Evolutionary conservation across 2,888 invertebrate species (phyloP), one percentile per base, ranked within the genome.

Genomic region (Copidosoma aretas): DNA sequence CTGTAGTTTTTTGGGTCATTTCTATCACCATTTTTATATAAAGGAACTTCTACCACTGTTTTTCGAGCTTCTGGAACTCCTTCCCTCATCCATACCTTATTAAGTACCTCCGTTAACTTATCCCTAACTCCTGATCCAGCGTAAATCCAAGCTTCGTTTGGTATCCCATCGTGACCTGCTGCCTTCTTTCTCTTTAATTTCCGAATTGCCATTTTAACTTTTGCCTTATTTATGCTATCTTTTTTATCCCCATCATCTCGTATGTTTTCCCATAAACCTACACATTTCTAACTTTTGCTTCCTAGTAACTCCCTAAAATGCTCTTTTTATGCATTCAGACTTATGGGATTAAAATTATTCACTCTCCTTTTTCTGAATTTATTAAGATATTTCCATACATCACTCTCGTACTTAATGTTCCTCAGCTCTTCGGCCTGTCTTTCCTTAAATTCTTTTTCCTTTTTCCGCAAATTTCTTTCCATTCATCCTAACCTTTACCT

Each of bases 21-120:
- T 12, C 19, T 43, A 22, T 74, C 59, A 4, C 73, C 71, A 22
- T 71, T 71, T 59, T 75, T 75, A 24, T 68, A 68, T 5, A 74
- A 52, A 0, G 72, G 73, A 1, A 57, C 41, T 5, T 74, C 62
- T 0, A 73, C 46, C 8, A 64, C 70, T 10, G 53, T 67, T 25
- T 57, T 72, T 71, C 73, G 74, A 1, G 70, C 67, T 15, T 71
- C 63, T 32, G 72, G 73, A 1, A 72, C 59, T 19, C 66, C 68
- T 32, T 70, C 57, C 12, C 70, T 69, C 14, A 54, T 60, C 69
- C 68, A 72, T 22, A 70, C 56, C 19, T 67, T 56, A 21, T 46
- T 49, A 3, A 49, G 49, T 49, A 49, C 3, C 49, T 49, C 49
- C 49, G 3, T 15, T 19, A 49, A 49, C 49, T 4, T 10, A n/a